Percentiles rank a stretch among this genome's conserved stretches.
Conservation (phyloP, 1,140 invertebrate species). For the Aricia agestis region DNA sequence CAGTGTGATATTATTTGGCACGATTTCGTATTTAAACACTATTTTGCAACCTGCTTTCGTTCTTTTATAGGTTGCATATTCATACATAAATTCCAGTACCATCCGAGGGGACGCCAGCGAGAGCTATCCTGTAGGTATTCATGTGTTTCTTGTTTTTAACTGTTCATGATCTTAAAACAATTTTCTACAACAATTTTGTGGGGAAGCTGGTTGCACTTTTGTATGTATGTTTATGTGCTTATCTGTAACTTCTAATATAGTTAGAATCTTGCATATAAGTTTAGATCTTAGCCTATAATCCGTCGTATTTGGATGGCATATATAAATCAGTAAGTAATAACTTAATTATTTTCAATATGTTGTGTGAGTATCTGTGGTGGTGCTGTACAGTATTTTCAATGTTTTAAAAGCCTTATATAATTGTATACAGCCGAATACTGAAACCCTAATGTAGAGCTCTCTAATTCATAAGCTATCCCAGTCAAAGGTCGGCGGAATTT, state of each 20-base stretch:
- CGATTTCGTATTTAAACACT: slow-evolving; percentile 47
- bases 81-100: slow-evolving; percentile 66
- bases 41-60: slow-evolving; percentile 73
- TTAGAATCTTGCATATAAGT: not conserved
- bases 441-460: too few relatives aligned
- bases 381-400: not conserved
- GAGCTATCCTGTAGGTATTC: slow-evolving; percentile 78
- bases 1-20: slow-evolving; percentile 33
- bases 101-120: slow-evolving; percentile 66
- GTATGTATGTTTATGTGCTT: not conserved
- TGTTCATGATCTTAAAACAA: not conserved
- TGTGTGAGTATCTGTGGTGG: not conserved
- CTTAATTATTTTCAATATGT: not conserved
- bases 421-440: too few relatives aligned
- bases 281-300: not conserved
- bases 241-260: not conserved
- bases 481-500: too few relatives aligned
- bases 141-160: slow-evolving; percentile 43
- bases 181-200: not conserved
- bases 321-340: not conserved
- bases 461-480: too few relatives aligned
- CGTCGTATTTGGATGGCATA: not conserved
- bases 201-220: slow-evolving; percentile 2
- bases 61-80: slow-evolving; percentile 74
- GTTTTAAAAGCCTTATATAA: too few relatives aligned